Conservation (phyloP, 2,888 invertebrate genomes). For the Agonopterix arenella region DNA sequence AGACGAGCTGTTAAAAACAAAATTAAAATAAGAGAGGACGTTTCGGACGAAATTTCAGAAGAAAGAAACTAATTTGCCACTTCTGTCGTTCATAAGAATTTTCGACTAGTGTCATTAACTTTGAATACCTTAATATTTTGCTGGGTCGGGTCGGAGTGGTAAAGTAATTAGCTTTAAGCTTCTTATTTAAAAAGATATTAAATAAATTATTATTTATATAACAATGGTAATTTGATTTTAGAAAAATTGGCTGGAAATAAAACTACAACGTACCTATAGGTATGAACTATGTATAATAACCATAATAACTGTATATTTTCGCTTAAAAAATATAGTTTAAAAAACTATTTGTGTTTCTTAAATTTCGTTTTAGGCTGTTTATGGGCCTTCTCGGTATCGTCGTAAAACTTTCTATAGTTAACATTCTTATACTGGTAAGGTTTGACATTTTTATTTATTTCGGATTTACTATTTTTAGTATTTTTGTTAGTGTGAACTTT, state of each 20-base stretch:
- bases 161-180: background rate
- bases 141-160: background rate
- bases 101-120: background rate
- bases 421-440: conserved; percentile 41
- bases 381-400: conserved; percentile 34
- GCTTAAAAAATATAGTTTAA: conserved; percentile 27
- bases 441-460: conserved; percentile 18
- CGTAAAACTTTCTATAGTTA: conserved; percentile 49
- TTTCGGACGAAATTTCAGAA: conserved; percentile 59
- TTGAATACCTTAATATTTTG: no score
- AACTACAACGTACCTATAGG: conserved; percentile 18
- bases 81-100: conserved; percentile 1
- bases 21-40: conserved; percentile 53
- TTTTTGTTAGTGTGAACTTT: conserved; percentile 14
- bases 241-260: conserved; percentile 9
- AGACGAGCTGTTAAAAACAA: conserved; percentile 44
- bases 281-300: conserved; percentile 23
- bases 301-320: conserved; percentile 27
- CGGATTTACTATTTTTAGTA: conserved; percentile 15
- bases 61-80: conserved; percentile 14
- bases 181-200: no score
- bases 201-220: no score
- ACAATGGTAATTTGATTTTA: no score
- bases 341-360: conserved; percentile 40
- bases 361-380: conserved; percentile 44